These are phyloP conservation scores for Dryobotodes eremita DNA, from an alignment of 2,888 invertebrate species.

Conservation along the genomic window DNA sequence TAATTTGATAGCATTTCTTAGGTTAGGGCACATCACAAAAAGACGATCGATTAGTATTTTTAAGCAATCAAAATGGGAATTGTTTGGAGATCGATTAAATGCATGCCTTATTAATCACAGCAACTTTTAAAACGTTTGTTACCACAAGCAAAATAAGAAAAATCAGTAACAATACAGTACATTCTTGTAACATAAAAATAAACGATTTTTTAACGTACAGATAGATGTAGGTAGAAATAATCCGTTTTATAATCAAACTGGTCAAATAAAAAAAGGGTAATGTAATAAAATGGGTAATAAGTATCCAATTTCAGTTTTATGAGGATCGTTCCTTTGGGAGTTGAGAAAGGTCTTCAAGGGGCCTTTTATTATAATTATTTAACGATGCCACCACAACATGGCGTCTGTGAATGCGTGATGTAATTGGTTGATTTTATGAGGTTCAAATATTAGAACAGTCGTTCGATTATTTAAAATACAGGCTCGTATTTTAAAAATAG, in stretches of 20 bases:
- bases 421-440: slow-evolving; percentile 25
- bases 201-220: slow-evolving; percentile 9
- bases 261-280: slow-evolving; percentile 56
- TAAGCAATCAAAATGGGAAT: too few relatives aligned
- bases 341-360: neutral
- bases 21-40: too few relatives aligned
- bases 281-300: slow-evolving; percentile 48
- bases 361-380: slow-evolving; percentile 42
- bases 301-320: slow-evolving; percentile 56
- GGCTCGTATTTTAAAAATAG: neutral
- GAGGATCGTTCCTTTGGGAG: slow-evolving; percentile 6
- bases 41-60: too few relatives aligned
- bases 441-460: neutral
- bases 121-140: neutral
- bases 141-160: neutral
- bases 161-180: neutral
- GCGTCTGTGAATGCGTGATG: neutral
- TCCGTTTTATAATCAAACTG: slow-evolving; percentile 44
- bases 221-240: slow-evolving; percentile 24
- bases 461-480: slow-evolving; percentile 30
- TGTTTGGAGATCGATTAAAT: neutral
- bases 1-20: too few relatives aligned
- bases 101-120: neutral
- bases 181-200: neutral
- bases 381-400: slow-evolving; percentile 40